Conservation (phyloP, 2,888 invertebrate genomes). For the Dicyrtomina minuta region DNA sequence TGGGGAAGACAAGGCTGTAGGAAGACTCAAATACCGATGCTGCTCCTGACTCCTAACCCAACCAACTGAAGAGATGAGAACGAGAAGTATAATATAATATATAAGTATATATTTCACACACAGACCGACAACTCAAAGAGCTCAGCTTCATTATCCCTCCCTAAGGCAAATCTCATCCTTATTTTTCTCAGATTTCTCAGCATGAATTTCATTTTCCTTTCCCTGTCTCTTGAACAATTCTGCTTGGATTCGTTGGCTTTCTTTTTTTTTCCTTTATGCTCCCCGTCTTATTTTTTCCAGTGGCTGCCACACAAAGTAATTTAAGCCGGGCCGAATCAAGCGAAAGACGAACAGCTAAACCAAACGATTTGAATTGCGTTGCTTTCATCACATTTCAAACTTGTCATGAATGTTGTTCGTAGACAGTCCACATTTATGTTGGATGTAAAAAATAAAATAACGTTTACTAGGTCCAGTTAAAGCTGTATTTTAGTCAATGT, state of each 20-base stretch:
- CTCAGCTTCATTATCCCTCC: constrained; percentile 26
- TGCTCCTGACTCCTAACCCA: too few species aligned
- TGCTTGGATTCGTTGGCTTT: background rate
- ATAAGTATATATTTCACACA: too few species aligned
- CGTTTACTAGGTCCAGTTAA: too few species aligned
- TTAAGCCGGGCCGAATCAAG: too few species aligned
- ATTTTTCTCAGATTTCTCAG: constrained; percentile 27
- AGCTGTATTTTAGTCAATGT: too few species aligned
- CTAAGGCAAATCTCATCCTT: constrained; percentile 23
- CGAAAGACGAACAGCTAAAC: background rate
- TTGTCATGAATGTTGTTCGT: too few species aligned
- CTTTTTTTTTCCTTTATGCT: constrained; percentile 3
- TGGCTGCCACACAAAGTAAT: too few species aligned
- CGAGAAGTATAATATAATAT: too few species aligned
- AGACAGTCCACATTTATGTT: too few species aligned
- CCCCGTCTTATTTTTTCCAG: too few species aligned
- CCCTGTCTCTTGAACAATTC: background rate
- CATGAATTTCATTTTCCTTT: constrained; percentile 16
- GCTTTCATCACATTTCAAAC: constrained; percentile 15
- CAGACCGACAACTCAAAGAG: constrained; percentile 2
- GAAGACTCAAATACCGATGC: background rate
- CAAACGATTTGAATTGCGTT: constrained; percentile 22
- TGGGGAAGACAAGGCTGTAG: constrained; percentile 3
- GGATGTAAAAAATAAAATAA: too few species aligned
- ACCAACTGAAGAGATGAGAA: too few species aligned